These are phyloP conservation scores for Catharus minimus DNA, from an alignment of 2,113 vertebrate species.

Conservation along the genomic window DNA sequence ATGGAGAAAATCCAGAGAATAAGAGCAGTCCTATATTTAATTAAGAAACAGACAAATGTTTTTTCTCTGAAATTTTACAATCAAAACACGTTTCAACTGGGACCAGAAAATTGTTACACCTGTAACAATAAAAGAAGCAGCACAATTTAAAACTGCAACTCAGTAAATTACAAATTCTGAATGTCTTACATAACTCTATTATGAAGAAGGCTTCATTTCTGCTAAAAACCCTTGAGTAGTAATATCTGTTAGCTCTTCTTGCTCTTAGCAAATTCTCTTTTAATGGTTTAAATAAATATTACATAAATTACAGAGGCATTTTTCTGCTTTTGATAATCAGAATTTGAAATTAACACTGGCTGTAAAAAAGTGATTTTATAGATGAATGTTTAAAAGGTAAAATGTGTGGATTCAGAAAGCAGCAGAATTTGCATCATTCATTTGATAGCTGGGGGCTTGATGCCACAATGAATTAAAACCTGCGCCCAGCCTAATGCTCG, in stretches of 20 bases:
- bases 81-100: slow-evolving; percentile 21
- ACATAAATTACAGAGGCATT: slow-evolving; percentile 4
- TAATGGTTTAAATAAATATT: slow-evolving; percentile 55
- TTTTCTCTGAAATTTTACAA: slow-evolving; percentile 40
- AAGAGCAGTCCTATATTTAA: slow-evolving; percentile 42
- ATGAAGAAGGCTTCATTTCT: slow-evolving; percentile 19
- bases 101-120: slow-evolving; percentile 37
- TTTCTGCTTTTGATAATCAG: slow-evolving; percentile 27
- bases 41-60: slow-evolving; percentile 43
- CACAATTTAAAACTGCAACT: slow-evolving; percentile 40
- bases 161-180: slow-evolving; percentile 37
- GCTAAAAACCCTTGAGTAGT: slow-evolving; percentile 30
- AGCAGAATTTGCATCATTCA: neutral
- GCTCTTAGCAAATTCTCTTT: neutral
- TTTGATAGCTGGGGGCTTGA: neutral
- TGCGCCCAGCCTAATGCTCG: neutral
- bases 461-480: neutral
- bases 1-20: slow-evolving; percentile 5
- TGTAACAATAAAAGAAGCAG: slow-evolving; percentile 28
- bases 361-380: slow-evolving; percentile 14
- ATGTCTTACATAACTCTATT: slow-evolving; percentile 30
- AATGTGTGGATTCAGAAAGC: neutral
- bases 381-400: neutral
- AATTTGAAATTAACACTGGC: slow-evolving; percentile 24
- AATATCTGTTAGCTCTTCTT: slow-evolving; percentile 3